These are phyloP conservation scores for Macropodus opercularis DNA, from an alignment of 2,797 vertebrate species.

Conservation along the genomic window DNA sequence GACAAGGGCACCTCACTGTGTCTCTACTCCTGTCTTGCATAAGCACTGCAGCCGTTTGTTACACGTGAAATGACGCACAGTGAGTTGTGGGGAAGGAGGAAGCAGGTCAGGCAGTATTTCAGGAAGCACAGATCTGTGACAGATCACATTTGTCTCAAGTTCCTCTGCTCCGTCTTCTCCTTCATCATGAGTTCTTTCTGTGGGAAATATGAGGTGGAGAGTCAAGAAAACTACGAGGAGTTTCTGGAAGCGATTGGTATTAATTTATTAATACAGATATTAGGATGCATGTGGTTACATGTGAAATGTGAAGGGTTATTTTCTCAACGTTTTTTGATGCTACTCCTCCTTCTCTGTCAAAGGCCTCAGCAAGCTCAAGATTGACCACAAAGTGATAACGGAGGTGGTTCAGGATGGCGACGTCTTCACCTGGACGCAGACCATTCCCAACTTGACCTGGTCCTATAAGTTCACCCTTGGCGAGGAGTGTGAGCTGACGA, in stretches of 20 bases:
- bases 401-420: slow-evolving; percentile 89
- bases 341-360: slow-evolving; percentile 4
- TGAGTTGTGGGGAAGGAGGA: slow-evolving; percentile 10
- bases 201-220: slow-evolving; percentile 90
- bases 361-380: slow-evolving; percentile 81
- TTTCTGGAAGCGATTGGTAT: slow-evolving; percentile 89
- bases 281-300: background rate
- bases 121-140: background rate
- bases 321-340: background rate
- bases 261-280: background rate
- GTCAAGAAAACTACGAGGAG: slow-evolving; percentile 88
- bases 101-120: slow-evolving; percentile 7
- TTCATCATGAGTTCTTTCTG: slow-evolving; percentile 84
- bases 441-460: slow-evolving; percentile 81
- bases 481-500: slow-evolving; percentile 86
- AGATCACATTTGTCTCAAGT: slow-evolving; percentile 42
- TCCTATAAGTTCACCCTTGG: slow-evolving; percentile 86
- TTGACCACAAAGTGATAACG: slow-evolving; percentile 84
- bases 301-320: background rate
- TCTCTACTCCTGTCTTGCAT: slow-evolving; percentile 3
- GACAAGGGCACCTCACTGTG: background rate
- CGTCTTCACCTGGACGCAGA: slow-evolving; percentile 88
- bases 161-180: slow-evolving; percentile 13
- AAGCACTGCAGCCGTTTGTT: slow-evolving; percentile 3
- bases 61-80: background rate